phyloP scores from a whole-genome alignment of 2,797 vertebrate genomes.

The Mareca penelope region DNA sequence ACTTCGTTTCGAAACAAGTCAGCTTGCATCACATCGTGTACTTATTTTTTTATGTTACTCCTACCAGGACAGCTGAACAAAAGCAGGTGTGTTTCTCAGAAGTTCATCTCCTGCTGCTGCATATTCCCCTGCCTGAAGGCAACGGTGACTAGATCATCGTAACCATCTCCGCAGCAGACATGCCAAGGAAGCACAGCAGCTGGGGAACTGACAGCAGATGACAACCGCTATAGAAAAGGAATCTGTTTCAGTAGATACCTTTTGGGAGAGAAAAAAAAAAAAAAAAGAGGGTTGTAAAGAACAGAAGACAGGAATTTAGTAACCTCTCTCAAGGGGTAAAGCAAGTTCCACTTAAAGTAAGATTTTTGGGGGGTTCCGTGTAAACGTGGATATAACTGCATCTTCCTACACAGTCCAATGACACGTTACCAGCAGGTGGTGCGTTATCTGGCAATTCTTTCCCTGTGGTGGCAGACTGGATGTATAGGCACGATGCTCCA shows the following conservation, averaged over 20 bases:
- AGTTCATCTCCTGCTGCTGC: neutral
- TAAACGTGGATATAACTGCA: neutral
- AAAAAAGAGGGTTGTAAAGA: neutral
- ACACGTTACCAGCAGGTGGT: neutral
- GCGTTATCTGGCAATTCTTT: neutral
- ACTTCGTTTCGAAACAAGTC: neutral
- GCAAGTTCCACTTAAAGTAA: neutral
- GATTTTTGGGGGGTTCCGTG: neutral
- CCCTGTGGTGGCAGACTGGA: neutral
- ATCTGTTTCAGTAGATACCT: neutral
- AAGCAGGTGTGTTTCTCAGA: conserved; percentile 25
- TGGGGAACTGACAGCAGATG: neutral
- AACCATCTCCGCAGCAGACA: neutral
- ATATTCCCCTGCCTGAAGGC: neutral
- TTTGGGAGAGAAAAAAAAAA: no score
- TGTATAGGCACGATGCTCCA: neutral
- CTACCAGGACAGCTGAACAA: conserved; percentile 7
- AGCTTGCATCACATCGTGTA: neutral
- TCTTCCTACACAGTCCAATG: accelerated
- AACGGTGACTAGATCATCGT: neutral
- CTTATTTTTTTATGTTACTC: neutral
- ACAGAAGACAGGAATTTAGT: neutral
- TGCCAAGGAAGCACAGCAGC: neutral
- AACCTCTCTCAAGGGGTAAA: neutral
- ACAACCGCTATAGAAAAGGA: neutral